Base-by-base conservation (phyloP, 2,797 vertebrate species). In the Sternarchorhynchus goeldii region DNA sequence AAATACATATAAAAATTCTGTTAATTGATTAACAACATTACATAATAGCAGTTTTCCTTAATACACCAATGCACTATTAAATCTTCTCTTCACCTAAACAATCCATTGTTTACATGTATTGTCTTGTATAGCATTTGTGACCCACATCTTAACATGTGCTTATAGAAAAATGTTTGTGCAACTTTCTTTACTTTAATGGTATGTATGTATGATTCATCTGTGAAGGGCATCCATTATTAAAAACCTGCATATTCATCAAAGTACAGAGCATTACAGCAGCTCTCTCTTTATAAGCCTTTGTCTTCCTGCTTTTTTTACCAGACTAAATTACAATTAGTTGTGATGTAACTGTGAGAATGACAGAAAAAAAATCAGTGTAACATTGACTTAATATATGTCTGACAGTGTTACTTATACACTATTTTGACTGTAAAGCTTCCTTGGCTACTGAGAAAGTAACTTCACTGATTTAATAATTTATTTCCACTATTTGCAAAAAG, bases 171-270 rank as follows among this genome's bases (percentile, higher is more conserved):
- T 41, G 55, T 8, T 21, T 78, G 60, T 57, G 71, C 41, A 50
- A 73, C 76, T 77, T 57, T 62, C 63, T 21, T 67, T 39, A 5
- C 12, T 3, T 25, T 78, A 73, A 70, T 87, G 76, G 81, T 79
- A 87, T 76, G 73, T 60, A 67, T 72, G 63, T 12, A 60, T 78
- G 62, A 79, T 82, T 77, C 84, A 69, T 76, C 36, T 32, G 76
- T 17, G 74, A 79, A 80, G 78, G 77, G 84, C 85, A 82, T 91
- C 72, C 75, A 84, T 91, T 91, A 90, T 90, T 91, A 74, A 90
- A 85, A 89, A 84, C 77, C 87, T 82, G 64, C 86, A 71, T 50
- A 85, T 86, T 87, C 82, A 79, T 86, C 86, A 90, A 82, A 77
- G 70, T 79, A 80, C 6, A 36, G 6, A 36, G 53, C 66, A 76